Conservation (phyloP, 1,140 invertebrate species). For the Drosophila teissieri region DNA sequence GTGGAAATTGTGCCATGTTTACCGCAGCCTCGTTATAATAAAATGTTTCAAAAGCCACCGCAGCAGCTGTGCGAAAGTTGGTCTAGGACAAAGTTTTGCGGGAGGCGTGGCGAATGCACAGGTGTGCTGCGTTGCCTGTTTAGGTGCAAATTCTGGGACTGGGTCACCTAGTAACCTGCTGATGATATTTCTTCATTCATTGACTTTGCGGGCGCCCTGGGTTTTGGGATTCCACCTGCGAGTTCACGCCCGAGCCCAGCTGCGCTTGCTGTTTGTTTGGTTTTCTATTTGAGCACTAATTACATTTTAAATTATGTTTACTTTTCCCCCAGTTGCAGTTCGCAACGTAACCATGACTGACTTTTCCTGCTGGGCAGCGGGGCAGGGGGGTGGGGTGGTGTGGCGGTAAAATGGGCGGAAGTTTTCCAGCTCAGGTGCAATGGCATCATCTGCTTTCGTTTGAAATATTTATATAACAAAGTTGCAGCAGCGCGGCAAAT, state of each 20-base stretch:
- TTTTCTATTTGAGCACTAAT: constrained; percentile 83
- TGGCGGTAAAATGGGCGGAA: background rate
- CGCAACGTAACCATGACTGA: constrained; percentile 60
- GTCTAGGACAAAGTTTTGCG: constrained; percentile 79
- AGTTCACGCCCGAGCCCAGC: constrained; percentile 40
- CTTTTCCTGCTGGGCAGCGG: constrained; percentile 11
- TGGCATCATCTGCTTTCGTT: constrained; percentile 44
- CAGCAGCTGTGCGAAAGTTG: constrained; percentile 64
- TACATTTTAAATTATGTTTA: constrained; percentile 84
- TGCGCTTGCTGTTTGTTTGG: constrained; percentile 70
- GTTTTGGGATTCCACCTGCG: constrained; percentile 2
- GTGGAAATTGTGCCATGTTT: constrained; percentile 42
- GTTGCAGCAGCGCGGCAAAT: constrained; percentile 60
- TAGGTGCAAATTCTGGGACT: constrained; percentile 48
- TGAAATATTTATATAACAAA: constrained; percentile 83
- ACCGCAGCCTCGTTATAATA: constrained; percentile 35
- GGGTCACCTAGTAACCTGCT: constrained; percentile 84
- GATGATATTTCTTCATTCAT: constrained; percentile 66
- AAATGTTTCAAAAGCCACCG: constrained; percentile 69
- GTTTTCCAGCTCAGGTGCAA: constrained; percentile 40
- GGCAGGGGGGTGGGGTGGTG: too few relatives aligned
- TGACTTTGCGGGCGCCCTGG: constrained; percentile 60
- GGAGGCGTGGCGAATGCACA: constrained; percentile 2
- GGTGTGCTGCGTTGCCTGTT: constrained; percentile 24
- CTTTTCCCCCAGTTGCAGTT: constrained; percentile 62